Evolutionary conservation across 2,797 vertebrate genomes (phyloP), one percentile per base, ranked within the genome.

Genomic region (Tympanoctomys barrerae): DNA sequence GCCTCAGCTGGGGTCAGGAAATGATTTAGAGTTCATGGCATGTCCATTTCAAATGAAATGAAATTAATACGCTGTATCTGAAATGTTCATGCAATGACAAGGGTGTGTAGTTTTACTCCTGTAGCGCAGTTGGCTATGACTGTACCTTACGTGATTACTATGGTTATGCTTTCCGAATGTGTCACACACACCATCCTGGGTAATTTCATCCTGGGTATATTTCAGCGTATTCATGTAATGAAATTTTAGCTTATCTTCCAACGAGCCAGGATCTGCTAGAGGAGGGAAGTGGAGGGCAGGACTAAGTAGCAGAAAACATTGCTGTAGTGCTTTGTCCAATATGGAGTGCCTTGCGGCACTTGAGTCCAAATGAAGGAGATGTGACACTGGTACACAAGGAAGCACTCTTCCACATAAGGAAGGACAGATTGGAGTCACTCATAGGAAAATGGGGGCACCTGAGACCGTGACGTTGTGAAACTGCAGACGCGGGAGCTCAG

Each of bases 1-100:
- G 81, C 62, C 81, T 61, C 57, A 95, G 62, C 66, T 70, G 19
- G 33, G 71, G 8, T 73, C 66, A 90, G 77, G n/a, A 94, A 87
- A 87, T 36, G 39, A 86, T 70, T 86, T 39, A 42, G 36, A 77
- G 59, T 42, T 59, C 54, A 13, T 61, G 75, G 59, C n/a, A 61
- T 61, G 22, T 61, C 24, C 22, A 61, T 24, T 61, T 61, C 59
- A 61, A 61, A 61, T 26, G 59, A 61, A 24, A 61, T 26, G 22
- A 24, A 26, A 61, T 24, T 24, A 61, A 52, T 13, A 16, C 3
- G 19, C 54, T 52, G 24, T 80, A 85, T 79, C 21, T 14, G 22
- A 95, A 59, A 57, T 31, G 10, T 78, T 81, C 54, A 91, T 59
- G 79, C 82, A 88, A 26, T 39, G 19, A 71, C 61, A 59, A 75